Conservation (phyloP, 1,140 invertebrate species). For the Triops cancriformis region DNA sequence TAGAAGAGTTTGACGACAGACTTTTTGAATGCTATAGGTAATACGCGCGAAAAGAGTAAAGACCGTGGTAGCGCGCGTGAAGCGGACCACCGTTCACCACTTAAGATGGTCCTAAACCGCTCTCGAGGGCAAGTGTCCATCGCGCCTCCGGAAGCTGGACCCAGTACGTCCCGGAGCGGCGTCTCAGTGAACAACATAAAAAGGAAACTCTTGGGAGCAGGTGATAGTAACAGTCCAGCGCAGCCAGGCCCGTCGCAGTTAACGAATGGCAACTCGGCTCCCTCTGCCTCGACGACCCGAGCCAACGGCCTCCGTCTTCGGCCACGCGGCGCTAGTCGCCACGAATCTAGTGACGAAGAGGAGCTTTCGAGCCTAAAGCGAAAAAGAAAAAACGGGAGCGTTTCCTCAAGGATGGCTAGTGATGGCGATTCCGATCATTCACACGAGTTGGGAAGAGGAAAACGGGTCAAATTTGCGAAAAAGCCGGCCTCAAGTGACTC, state of each 20-base stretch:
- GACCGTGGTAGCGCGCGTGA: not conserved
- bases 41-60: conserved; percentile 21
- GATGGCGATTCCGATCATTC: not conserved
- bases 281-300: not conserved
- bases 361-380: not conserved
- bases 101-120: not conserved
- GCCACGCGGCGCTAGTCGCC: not conserved
- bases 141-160: not conserved
- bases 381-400: not conserved
- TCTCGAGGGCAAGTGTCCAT: not conserved
- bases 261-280: not conserved
- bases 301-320: not conserved
- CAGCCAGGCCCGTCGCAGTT: not conserved
- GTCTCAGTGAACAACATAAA: not conserved
- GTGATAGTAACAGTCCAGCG: not conserved
- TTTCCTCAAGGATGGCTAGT: not conserved
- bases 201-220: not conserved
- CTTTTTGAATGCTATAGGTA: conserved; percentile 13
- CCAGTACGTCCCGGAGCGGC: not conserved
- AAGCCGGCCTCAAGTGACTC: not conserved
- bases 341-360: not conserved
- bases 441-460: not conserved
- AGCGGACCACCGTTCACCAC: conserved; percentile 16
- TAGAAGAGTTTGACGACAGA: no score
- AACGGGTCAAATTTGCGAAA: not conserved